phyloP scores from a whole-genome alignment of 2,113 vertebrate genomes.

The Panthera leo region DNA sequence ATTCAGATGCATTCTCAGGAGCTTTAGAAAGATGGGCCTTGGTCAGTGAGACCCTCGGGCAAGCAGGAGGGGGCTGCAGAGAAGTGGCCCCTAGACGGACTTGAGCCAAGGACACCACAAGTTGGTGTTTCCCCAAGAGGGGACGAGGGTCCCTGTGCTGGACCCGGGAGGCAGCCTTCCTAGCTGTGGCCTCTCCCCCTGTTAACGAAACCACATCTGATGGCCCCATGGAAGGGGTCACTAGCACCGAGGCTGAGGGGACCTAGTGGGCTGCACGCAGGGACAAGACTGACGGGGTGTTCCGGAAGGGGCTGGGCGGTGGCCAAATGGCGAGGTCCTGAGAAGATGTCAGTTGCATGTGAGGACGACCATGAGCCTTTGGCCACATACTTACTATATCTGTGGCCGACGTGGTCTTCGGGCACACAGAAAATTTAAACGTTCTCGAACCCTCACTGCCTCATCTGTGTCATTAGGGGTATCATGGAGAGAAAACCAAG shows the following conservation, averaged over 20 bases:
- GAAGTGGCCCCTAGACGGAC: background rate
- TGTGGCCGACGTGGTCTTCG: too few relatives aligned
- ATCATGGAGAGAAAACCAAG: background rate
- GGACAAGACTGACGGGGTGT: background rate
- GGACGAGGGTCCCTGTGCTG: background rate
- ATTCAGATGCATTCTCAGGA: background rate
- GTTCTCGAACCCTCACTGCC: background rate
- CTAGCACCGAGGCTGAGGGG: background rate
- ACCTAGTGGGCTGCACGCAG: background rate
- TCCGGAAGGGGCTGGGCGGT: background rate
- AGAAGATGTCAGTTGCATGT: background rate
- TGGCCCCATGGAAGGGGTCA: accelerated
- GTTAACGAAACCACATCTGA: background rate
- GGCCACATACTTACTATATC: background rate
- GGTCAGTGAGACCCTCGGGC: background rate
- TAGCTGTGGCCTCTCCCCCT: background rate
- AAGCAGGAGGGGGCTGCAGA: background rate
- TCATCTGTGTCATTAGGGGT: background rate
- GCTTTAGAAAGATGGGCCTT: background rate
- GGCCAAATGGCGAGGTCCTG: background rate
- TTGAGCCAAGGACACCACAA: background rate
- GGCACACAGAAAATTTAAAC: background rate
- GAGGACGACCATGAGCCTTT: background rate
- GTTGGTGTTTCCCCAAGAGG: accelerated
- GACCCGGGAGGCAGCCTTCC: background rate